A percentile compares a stretch with the other conserved stretches of the same genome.
These are phyloP conservation scores for Synanthedon formicaeformis DNA, from an alignment of 2,888 invertebrate genomes.

Conservation along the genomic window DNA sequence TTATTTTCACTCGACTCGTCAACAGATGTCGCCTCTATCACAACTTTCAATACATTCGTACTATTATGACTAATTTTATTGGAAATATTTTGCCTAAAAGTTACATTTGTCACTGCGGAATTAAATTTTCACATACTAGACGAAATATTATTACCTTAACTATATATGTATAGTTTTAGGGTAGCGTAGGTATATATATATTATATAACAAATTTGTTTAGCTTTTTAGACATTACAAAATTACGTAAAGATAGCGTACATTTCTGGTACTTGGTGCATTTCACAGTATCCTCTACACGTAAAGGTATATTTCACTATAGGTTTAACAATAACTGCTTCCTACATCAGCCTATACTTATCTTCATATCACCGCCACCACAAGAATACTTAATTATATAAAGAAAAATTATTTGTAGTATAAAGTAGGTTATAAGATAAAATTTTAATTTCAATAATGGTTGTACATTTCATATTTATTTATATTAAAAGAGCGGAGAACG, in stretches of 20 bases:
- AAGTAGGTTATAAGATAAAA: background rate
- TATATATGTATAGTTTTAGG: constrained; percentile 18
- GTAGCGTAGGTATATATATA: constrained; percentile 16
- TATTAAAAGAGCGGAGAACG: too few species aligned
- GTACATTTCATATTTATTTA: too few species aligned
- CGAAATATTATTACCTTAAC: too few species aligned
- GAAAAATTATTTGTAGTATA: background rate
- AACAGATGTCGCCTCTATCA: background rate
- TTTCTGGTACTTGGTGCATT: constrained; percentile 50
- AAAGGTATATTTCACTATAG: constrained; percentile 17
- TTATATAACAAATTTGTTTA: constrained; percentile 35
- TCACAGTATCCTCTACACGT: constrained; percentile 28
- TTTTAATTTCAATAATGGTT: too few species aligned
- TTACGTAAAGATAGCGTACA: constrained; percentile 20
- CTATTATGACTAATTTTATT: too few species aligned
- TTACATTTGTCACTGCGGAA: too few species aligned
- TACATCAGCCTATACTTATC: constrained; percentile 29
- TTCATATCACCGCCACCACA: constrained; percentile 37
- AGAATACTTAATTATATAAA: constrained; percentile 22
- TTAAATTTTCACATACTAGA: too few species aligned
- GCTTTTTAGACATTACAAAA: constrained; percentile 28
- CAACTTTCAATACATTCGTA: background rate
- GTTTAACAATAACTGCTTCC: constrained; percentile 17
- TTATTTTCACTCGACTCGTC: too few species aligned
- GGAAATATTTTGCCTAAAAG: too few species aligned